These are phyloP conservation scores for Ferdinandea cuprea DNA, from an alignment of 2,888 invertebrate species.

Conservation along the genomic window DNA sequence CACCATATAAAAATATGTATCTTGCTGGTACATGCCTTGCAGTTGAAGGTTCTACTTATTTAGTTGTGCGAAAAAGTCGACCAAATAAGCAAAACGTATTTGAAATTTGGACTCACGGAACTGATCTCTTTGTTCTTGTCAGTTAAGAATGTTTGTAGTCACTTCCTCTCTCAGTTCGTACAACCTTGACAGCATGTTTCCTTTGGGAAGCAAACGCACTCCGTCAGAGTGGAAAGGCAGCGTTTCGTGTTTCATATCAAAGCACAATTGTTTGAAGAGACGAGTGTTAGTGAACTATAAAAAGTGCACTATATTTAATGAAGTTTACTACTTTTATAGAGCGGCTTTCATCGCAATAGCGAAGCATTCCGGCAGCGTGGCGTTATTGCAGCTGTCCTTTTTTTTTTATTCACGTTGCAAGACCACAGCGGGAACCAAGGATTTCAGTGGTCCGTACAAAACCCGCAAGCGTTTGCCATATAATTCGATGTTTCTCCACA, in stretches of 20 bases:
- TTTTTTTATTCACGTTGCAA: too few species aligned
- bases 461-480: too few species aligned
- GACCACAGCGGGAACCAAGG: too few species aligned
- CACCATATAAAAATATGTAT: conserved; percentile 7
- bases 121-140: conserved; percentile 25
- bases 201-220: too few species aligned
- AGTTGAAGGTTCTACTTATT: conserved; percentile 26
- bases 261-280: conserved; percentile 13
- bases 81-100: conserved; percentile 25
- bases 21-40: conserved; percentile 4
- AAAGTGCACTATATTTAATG: conserved; percentile 14
- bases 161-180: conserved; percentile 24
- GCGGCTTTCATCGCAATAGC: conserved; percentile 15
- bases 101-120: conserved; percentile 26
- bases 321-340: conserved; percentile 10
- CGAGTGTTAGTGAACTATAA: too few species aligned
- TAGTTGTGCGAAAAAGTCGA: conserved; percentile 5
- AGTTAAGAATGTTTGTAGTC: conserved; percentile 6
- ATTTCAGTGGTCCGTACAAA: too few species aligned
- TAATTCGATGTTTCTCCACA: too few species aligned
- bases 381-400: too few species aligned
- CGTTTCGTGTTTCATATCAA: conserved; percentile 16
- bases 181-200: conserved; percentile 30
- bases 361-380: conserved; percentile 20
- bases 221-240: too few species aligned